phyloP scores from a whole-genome alignment of 1,140 invertebrate species.

The Limonius californicus region DNA sequence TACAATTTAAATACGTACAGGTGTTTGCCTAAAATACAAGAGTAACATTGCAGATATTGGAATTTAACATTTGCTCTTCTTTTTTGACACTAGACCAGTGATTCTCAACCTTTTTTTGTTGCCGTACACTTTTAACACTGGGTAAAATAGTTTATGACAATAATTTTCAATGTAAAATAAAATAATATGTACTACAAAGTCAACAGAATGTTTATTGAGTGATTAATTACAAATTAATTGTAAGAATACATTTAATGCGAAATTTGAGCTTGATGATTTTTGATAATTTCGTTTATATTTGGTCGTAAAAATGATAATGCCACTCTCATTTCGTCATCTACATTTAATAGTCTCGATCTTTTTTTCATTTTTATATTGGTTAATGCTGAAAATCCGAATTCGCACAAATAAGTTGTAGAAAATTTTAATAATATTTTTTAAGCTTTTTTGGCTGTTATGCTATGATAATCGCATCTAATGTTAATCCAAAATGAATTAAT shows the following conservation, averaged over 20 bases:
- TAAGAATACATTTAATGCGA: slow-evolving; percentile 17
- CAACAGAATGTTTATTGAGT: slow-evolving; percentile 17
- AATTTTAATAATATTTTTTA: slow-evolving; percentile 8
- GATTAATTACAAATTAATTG: slow-evolving; percentile 18
- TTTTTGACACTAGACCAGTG: no score
- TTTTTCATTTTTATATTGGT: slow-evolving; percentile 11
- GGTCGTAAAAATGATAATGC: slow-evolving; percentile 19
- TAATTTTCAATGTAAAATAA: slow-evolving; percentile 6
- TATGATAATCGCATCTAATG: slow-evolving; percentile 4
- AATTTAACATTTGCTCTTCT: no score
- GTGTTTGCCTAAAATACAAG: no score
- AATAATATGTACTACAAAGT: slow-evolving; percentile 16
- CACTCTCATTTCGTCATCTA: slow-evolving; percentile 19
- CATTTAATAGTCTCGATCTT: slow-evolving; percentile 7
- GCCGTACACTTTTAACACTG: no score
- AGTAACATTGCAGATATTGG: no score
- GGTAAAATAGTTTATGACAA: slow-evolving; percentile 16
- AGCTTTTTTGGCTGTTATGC: slow-evolving; percentile 6
- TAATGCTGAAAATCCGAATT: slow-evolving; percentile 7
- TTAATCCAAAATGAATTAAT: slow-evolving; percentile 20
- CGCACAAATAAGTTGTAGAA: slow-evolving; percentile 7
- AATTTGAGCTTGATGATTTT: slow-evolving; percentile 20
- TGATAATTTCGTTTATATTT: slow-evolving; percentile 1
- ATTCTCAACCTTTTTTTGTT: no score
- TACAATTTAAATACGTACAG: no score